These are phyloP conservation scores for Akabosia matsudoensis DNA, from an alignment of 1,140 invertebrate species.

Conservation along the genomic window DNA sequence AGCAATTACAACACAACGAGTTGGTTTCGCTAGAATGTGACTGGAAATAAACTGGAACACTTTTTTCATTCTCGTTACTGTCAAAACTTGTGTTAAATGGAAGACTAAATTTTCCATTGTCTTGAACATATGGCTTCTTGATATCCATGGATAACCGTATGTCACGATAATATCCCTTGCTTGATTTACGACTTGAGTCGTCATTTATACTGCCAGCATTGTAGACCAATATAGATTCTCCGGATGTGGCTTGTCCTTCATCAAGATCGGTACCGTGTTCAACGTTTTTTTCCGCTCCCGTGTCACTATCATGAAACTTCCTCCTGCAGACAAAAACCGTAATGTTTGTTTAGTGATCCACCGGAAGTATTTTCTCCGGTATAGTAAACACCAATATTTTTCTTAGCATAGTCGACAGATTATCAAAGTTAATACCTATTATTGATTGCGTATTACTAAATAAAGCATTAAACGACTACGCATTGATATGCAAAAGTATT, in stretches of 20 bases:
- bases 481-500: too few relatives aligned
- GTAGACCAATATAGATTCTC: neutral
- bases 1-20: neutral
- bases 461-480: too few relatives aligned
- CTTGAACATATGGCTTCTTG: neutral
- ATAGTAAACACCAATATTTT: too few relatives aligned
- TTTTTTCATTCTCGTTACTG: neutral
- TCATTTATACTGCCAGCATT: too few relatives aligned
- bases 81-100: neutral
- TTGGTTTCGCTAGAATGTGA: neutral
- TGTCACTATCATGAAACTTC: neutral
- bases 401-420: too few relatives aligned
- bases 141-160: neutral
- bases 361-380: too few relatives aligned
- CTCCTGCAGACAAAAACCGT: neutral
- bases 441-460: too few relatives aligned
- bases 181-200: too few relatives aligned
- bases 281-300: neutral
- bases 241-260: neutral
- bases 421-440: too few relatives aligned
- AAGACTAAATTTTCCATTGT: neutral
- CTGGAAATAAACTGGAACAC: neutral
- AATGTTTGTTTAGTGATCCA: neutral
- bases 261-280: neutral
- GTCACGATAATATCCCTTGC: neutral